Evolutionary conservation across 2,797 vertebrate genomes (phyloP).

Genomic region (Sebastolobus alascanus): DNA sequence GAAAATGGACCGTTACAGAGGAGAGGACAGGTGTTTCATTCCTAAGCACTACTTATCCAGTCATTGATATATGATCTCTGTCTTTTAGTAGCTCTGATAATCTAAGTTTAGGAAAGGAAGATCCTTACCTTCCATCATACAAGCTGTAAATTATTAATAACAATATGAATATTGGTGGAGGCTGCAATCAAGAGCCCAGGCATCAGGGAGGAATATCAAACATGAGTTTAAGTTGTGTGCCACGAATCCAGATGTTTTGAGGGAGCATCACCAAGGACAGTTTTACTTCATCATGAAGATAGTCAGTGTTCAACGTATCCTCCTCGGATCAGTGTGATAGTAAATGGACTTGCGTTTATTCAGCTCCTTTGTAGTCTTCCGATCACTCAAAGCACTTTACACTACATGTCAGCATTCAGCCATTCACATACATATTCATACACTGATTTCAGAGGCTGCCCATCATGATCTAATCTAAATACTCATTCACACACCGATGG

Average conservation of each 20-base stretch:
- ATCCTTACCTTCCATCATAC: background rate
- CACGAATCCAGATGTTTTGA: background rate
- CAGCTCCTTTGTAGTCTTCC: too few relatives aligned
- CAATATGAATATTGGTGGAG: background rate
- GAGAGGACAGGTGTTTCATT: conserved; percentile 23
- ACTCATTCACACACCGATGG: too few relatives aligned
- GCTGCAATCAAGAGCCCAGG: background rate
- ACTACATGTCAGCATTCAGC: too few relatives aligned
- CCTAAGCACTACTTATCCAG: conserved; percentile 8
- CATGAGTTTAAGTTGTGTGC: background rate
- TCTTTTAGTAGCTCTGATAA: background rate
- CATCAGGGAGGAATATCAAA: background rate
- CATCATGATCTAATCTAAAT: too few relatives aligned
- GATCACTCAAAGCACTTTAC: rapidly evolving
- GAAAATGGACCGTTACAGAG: conserved; percentile 22
- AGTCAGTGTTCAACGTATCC: too few relatives aligned
- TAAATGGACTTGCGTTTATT: too few relatives aligned
- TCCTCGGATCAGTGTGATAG: too few relatives aligned
- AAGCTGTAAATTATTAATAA: background rate
- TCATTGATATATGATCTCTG: conserved; percentile 1
- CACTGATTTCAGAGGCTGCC: too few relatives aligned
- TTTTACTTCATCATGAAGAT: background rate
- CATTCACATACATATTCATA: too few relatives aligned
- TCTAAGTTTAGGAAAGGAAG: background rate
- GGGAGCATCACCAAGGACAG: background rate